Base-by-base conservation (phyloP, 2,888 invertebrate species). In the Prostheceraeus crozeri region DNA sequence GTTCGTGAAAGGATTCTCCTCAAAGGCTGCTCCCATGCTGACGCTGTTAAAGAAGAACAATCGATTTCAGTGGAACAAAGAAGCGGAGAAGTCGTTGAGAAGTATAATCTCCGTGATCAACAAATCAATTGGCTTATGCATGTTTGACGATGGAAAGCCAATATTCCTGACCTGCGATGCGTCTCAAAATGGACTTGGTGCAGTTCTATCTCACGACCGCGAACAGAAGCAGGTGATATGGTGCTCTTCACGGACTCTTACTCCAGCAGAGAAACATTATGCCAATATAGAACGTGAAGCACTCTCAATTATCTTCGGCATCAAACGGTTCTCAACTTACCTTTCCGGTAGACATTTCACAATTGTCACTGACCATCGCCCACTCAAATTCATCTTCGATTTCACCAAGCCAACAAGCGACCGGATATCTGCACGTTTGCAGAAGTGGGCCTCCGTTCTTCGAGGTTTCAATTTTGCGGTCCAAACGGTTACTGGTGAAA, bases 41-140 rank as follows among this genome's bases (percentile, higher is more conserved):
- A 23, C 53, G 1, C 36, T 65, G 1, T 16, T 63, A 19, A 60
- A 54, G 4, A 63, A 66, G 31, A 60, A 64, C 16, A 23, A 16
- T 3, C 56, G 36, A 35, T 66, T 65, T 28, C 27, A 23, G 1
- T 66, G 67, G 67, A 56, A 56, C 10, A 55, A 56, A 2, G 57
- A 62, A 8, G 63, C 62, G 33, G 36, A 64, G 11, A 23, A 28
- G 6, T 48, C 65, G 0, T 65, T 67, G 55, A 45, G 60, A 1
- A 30, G 33, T 3, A 19, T 66, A 16, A 62, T 65, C 19, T 2
- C 27, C 6, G 35, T 25, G 3, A 53, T 65, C 1, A 60, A 51
- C 2, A 23, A 60, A 31, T 35, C 63, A 19, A 65, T 65, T 16
- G n/a, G n/a, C n/a, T 56, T 67, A 16, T 51, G 64, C 6, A 59